These are phyloP conservation scores for Cheilosia vulpina DNA, from an alignment of 2,888 invertebrate species.

Conservation along the genomic window DNA sequence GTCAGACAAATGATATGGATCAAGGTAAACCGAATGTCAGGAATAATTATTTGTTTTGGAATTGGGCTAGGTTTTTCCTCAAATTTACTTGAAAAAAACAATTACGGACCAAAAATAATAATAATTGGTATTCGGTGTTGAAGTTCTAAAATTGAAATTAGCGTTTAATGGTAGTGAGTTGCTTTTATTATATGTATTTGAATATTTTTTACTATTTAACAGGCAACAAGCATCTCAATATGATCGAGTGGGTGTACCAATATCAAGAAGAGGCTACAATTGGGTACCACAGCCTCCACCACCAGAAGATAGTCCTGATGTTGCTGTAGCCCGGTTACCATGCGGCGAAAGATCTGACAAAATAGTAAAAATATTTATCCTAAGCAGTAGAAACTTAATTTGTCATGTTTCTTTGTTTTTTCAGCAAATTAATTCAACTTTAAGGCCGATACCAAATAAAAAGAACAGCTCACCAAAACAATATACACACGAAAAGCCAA, in stretches of 20 bases:
- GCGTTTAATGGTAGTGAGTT: not conserved
- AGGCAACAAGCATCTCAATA: constrained; percentile 94
- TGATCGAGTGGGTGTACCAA: constrained; percentile 94
- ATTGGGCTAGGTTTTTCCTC: no score
- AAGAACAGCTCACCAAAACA: constrained; percentile 88
- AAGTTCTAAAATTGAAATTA: no score
- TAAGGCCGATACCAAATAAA: constrained; percentile 85
- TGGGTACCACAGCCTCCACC: constrained; percentile 97
- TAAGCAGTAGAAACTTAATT: not conserved
- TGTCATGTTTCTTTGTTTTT: constrained; percentile 50
- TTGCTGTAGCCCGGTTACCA: constrained; percentile 91
- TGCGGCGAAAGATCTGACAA: constrained; percentile 94
- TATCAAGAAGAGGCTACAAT: constrained; percentile 96
- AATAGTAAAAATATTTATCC: constrained; percentile 83
- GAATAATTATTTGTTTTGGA: no score
- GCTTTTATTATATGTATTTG: not conserved
- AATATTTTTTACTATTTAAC: constrained; percentile 15
- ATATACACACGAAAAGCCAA: constrained; percentile 81
- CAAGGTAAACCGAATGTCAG: no score
- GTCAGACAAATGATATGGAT: no score
- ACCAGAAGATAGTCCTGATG: constrained; percentile 94
- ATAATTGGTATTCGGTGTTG: no score
- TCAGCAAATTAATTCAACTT: constrained; percentile 82
- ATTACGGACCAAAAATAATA: no score
- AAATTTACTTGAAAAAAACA: no score